Conservation (phyloP, 2,888 invertebrate species). For the Sinelater perroti region DNA sequence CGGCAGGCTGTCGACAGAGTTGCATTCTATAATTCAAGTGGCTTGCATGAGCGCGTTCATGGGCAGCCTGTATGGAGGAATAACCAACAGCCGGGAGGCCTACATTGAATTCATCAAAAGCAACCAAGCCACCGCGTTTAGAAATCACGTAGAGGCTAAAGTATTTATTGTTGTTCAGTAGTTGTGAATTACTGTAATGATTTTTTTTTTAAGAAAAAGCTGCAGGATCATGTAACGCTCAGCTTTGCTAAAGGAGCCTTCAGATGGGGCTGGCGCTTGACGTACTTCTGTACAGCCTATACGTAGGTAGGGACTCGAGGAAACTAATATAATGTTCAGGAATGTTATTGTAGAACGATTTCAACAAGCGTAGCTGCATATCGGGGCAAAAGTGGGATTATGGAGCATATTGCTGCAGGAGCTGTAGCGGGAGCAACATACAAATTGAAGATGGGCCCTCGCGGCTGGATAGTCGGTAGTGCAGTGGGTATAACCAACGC, state of each 20-base stretch:
- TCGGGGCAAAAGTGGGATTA: constrained; percentile 70
- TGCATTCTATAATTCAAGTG: constrained; percentile 69
- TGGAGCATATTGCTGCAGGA: constrained; percentile 75
- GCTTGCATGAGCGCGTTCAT: constrained; percentile 67
- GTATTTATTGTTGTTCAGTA: constrained; percentile 58
- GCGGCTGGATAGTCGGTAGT: constrained; percentile 74
- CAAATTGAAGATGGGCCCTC: constrained; percentile 73
- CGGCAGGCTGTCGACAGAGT: constrained; percentile 69
- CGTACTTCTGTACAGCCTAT: constrained; percentile 73
- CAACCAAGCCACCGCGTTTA: constrained; percentile 77
- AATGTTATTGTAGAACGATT: constrained; percentile 65
- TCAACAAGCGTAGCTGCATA: constrained; percentile 73
- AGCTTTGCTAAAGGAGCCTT: constrained; percentile 78
- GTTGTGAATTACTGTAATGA: no score
- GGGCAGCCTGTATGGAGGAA: constrained; percentile 74
- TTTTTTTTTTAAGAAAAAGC: constrained; percentile 65
- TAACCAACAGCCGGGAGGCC: constrained; percentile 66
- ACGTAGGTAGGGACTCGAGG: constrained; percentile 63
- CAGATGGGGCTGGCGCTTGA: constrained; percentile 74
- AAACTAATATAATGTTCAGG: neutral
- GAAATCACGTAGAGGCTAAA: constrained; percentile 73
- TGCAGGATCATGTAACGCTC: constrained; percentile 75
- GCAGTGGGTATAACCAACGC: constrained; percentile 64
- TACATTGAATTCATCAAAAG: constrained; percentile 75
- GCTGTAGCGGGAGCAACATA: constrained; percentile 71